These are phyloP conservation scores for Pediacus dermestoides DNA, from an alignment of 2,888 invertebrate genomes.

Conservation along the genomic window DNA sequence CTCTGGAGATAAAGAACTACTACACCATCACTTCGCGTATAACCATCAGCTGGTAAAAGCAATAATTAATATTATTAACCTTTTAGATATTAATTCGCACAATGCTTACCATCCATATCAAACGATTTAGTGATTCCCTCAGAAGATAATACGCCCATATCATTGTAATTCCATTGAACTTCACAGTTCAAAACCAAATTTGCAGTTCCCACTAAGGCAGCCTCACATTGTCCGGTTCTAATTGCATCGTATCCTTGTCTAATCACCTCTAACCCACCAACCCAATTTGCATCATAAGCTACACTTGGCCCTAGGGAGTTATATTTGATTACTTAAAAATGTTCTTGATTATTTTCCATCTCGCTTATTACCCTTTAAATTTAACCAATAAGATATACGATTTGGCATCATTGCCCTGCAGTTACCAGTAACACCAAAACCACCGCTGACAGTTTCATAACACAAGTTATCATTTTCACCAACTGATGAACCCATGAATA, in stretches of 20 bases:
- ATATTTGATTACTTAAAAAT: background rate
- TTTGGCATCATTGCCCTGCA: slow-evolving; percentile 95
- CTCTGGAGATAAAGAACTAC: slow-evolving; percentile 72
- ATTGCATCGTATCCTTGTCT: slow-evolving; percentile 70
- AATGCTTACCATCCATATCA: slow-evolving; percentile 62
- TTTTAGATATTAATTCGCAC: no score
- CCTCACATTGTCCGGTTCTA: slow-evolving; percentile 79
- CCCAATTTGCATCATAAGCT: slow-evolving; percentile 64
- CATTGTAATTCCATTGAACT: slow-evolving; percentile 60
- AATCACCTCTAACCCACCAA: slow-evolving; percentile 65
- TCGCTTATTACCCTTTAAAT: slow-evolving; percentile 87
- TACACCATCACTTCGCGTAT: slow-evolving; percentile 79
- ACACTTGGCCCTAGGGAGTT: slow-evolving; percentile 53
- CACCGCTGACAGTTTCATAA: slow-evolving; percentile 54
- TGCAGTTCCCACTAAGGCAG: slow-evolving; percentile 86
- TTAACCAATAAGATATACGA: slow-evolving; percentile 86
- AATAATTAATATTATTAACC: no score
- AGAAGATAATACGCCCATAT: slow-evolving; percentile 59
- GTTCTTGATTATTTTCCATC: no score
- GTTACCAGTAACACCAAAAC: slow-evolving; percentile 67
- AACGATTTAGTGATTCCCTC: slow-evolving; percentile 64
- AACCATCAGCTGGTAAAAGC: slow-evolving; percentile 77
- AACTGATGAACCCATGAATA: slow-evolving; percentile 48
- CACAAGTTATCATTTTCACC: slow-evolving; percentile 52
- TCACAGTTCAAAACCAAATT: slow-evolving; percentile 68